Base-by-base conservation (phyloP, 2,888 invertebrate species). In the Harmothoe impar region DNA sequence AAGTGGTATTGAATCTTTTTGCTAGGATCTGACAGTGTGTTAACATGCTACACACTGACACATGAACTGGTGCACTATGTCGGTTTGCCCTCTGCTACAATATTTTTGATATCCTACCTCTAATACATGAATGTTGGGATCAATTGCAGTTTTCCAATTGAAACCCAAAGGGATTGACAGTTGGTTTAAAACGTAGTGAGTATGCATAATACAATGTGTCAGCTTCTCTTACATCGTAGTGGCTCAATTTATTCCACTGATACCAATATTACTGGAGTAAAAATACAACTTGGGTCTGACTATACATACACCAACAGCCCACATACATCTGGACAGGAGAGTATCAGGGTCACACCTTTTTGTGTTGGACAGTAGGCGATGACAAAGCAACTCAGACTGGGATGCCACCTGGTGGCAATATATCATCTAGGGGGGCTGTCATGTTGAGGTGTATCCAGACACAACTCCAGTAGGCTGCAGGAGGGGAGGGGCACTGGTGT, bases 321-420 rank as follows among this genome's bases (percentile, higher is more conserved):
- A 23, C 81, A 81, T 7, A 35, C 81, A 81, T 35, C 20, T 35
- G 25, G 31, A n/a, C 33, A 31, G 81, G 81, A 17, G 43, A 5
- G 54, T 23, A 86, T 54, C n/a, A 54, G 86, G 54, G 86, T 86
- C 84, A 84, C 15, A 35, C 84, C 33, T 84, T 84, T 84, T 84
- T 33, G 43, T 84, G 43, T 86, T 54, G 17, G 52, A 86, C 86
- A 86, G 86, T 86, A 25, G 52, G 35, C 33, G 86, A 86, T 86
- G 86, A 86, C 86, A 56, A 56, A 52, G 31, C 31, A 23, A 86
- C 54, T 54, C 54, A 23, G 86, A 52, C 86, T 56, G 33, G 56
- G 86, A 0, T 25, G 54, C 86, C 86, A 86, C 86, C 86, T 86
- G 86, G 86, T 86, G 54, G 86, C 25, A 0, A 54, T 86, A 25